Evolutionary conservation across 2,113 vertebrate genomes (phyloP).

Genomic region (Danionella cerebrum): DNA sequence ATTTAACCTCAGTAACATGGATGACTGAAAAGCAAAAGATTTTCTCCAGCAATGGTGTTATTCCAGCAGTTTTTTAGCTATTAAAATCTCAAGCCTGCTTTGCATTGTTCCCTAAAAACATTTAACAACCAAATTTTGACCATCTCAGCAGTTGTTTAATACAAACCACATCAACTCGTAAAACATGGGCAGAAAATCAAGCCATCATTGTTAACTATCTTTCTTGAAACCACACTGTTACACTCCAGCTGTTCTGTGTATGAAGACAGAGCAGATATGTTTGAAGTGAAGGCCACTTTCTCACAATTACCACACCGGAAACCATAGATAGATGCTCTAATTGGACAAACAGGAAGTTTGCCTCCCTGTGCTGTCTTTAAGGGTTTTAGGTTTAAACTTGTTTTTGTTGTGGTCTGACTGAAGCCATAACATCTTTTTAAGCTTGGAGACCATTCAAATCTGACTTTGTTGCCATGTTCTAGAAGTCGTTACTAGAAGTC

Average conservation of each 20-base stretch:
- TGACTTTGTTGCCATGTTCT: no score
- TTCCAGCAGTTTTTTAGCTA: neutral
- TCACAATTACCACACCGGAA: neutral
- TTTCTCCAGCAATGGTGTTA: neutral
- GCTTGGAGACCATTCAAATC: no score
- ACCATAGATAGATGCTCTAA: neutral
- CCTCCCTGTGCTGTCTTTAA: neutral
- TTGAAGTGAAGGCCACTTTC: conserved; percentile 1
- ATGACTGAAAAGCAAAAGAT: neutral
- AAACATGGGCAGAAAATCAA: conserved; percentile 38
- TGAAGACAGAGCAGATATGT: conserved; percentile 16
- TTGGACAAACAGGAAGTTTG: neutral
- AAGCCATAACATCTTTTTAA: no score
- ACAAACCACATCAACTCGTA: conserved; percentile 36
- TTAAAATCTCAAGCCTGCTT: neutral
- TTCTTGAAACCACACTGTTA: conserved; percentile 33
- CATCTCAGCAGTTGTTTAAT: conserved; percentile 33
- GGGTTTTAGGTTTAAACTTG: conserved; percentile 44
- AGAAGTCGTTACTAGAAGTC: no score
- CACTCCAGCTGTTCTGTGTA: conserved; percentile 44
- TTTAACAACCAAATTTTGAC: neutral
- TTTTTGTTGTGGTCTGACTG: conserved; percentile 46
- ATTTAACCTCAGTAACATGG: neutral
- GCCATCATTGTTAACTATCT: conserved; percentile 51
- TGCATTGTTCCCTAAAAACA: neutral